phyloP scores from a whole-genome alignment of 2,888 invertebrate species.

The Melangyna quadrimaculata region DNA sequence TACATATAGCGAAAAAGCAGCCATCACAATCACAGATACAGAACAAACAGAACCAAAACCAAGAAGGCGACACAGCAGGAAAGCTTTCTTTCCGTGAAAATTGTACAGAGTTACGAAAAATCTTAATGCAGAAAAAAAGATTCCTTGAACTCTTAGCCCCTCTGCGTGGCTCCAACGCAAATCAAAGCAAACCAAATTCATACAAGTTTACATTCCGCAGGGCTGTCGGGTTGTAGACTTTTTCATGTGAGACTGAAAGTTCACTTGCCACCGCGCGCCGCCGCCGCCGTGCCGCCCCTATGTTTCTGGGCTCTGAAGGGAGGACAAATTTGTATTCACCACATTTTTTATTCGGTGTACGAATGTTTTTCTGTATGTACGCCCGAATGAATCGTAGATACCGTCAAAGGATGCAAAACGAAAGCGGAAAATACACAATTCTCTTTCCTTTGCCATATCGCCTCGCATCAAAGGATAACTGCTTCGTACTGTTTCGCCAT shows the following conservation, averaged over 20 bases:
- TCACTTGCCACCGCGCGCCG: too few relatives aligned
- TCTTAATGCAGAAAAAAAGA: conserved; percentile 12
- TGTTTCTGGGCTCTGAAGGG: neutral
- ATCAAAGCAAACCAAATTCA: neutral
- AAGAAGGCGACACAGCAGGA: conserved; percentile 20
- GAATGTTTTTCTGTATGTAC: conserved; percentile 44
- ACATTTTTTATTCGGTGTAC: conserved; percentile 11
- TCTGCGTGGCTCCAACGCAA: neutral
- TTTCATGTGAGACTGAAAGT: neutral
- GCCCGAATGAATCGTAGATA: conserved; percentile 46
- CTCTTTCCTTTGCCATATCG: neutral
- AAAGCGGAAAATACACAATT: conserved; percentile 22
- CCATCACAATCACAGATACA: neutral
- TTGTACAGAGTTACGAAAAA: conserved; percentile 25
- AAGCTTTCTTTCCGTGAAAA: conserved; percentile 38
- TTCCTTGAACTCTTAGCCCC: conserved; percentile 42
- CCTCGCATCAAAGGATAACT: conserved; percentile 36
- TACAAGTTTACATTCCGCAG: conserved; percentile 23
- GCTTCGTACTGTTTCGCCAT: neutral
- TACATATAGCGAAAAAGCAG: neutral
- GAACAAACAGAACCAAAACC: conserved; percentile 1
- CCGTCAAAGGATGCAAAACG: conserved; percentile 44
- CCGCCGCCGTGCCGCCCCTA: neutral
- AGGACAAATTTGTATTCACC: conserved; percentile 19
- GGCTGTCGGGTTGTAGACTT: neutral